These are phyloP conservation scores for Lordiphosa fenestrarum DNA, from an alignment of 2,888 invertebrate species.

Conservation along the genomic window DNA sequence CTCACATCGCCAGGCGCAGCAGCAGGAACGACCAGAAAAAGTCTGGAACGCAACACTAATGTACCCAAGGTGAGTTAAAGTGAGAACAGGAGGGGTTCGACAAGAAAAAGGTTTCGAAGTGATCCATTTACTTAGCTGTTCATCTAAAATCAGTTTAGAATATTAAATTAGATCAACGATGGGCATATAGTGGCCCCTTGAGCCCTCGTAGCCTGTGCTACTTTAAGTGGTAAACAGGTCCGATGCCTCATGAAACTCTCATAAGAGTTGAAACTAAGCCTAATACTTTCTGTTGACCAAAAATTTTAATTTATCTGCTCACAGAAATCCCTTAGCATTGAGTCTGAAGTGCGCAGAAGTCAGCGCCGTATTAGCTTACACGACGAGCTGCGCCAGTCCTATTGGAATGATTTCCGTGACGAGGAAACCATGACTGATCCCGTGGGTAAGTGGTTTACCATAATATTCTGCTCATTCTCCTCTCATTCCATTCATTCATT, in stretches of 20 bases:
- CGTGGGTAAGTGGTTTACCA: constrained; percentile 51
- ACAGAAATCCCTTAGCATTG: constrained; percentile 46
- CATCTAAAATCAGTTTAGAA: no score
- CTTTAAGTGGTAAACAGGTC: no score
- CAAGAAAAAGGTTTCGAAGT: no score
- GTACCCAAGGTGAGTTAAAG: constrained; percentile 49
- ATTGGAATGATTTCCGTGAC: constrained; percentile 61
- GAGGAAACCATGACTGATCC: constrained; percentile 76
- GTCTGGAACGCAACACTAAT: constrained; percentile 60
- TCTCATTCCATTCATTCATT: not conserved
- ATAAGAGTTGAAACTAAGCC: no score
- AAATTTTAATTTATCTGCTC: not conserved
- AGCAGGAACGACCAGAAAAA: constrained; percentile 28
- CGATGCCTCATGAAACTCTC: no score
- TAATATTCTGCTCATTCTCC: no score
- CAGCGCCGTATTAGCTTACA: constrained; percentile 52
- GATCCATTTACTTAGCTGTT: no score
- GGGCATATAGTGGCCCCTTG: no score
- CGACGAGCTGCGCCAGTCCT: constrained; percentile 76
- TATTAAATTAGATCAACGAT: no score
- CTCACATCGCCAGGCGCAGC: constrained; percentile 24
- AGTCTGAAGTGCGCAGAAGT: constrained; percentile 63
- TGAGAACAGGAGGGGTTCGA: no score
- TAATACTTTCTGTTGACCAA: no score
- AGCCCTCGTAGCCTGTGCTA: no score